Conservation (phyloP, 2,888 invertebrate genomes). For the Magallana nippona region DNA sequence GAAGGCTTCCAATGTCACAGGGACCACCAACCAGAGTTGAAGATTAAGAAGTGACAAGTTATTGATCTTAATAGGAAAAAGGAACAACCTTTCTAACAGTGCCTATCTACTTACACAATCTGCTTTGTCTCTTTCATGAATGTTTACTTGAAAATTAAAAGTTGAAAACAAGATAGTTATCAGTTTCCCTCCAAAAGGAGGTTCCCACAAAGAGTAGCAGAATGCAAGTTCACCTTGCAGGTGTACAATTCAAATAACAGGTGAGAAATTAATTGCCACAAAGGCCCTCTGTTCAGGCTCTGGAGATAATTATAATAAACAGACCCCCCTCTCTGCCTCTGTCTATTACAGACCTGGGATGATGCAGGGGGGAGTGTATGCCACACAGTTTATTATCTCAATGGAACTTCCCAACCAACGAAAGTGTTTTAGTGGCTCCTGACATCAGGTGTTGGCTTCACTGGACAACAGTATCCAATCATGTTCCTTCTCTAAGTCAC, state of each 20-base stretch:
- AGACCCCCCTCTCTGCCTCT: background rate
- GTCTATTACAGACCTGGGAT: background rate
- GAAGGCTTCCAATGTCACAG: too few species aligned
- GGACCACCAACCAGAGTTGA: too few species aligned
- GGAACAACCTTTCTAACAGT: too few species aligned
- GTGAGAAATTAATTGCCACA: conserved; percentile 23
- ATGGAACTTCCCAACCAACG: background rate
- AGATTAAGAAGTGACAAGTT: too few species aligned
- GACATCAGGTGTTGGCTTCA: too few species aligned
- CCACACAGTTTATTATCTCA: conserved; percentile 2
- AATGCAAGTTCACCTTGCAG: background rate
- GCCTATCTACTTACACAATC: background rate
- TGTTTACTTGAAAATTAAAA: conserved; percentile 10
- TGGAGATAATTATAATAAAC: conserved; percentile 7
- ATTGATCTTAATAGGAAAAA: too few species aligned
- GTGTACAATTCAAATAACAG: background rate
- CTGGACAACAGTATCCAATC: too few species aligned
- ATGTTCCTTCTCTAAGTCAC: too few species aligned
- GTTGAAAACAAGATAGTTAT: conserved; percentile 11
- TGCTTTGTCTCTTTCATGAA: conserved; percentile 15
- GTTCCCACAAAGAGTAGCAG: background rate
- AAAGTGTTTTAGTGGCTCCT: too few species aligned
- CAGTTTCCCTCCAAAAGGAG: background rate
- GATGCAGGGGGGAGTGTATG: background rate
- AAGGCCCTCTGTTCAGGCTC: background rate